Base-by-base conservation (phyloP, 2,113 vertebrate species). In the Larimichthys crocea region DNA sequence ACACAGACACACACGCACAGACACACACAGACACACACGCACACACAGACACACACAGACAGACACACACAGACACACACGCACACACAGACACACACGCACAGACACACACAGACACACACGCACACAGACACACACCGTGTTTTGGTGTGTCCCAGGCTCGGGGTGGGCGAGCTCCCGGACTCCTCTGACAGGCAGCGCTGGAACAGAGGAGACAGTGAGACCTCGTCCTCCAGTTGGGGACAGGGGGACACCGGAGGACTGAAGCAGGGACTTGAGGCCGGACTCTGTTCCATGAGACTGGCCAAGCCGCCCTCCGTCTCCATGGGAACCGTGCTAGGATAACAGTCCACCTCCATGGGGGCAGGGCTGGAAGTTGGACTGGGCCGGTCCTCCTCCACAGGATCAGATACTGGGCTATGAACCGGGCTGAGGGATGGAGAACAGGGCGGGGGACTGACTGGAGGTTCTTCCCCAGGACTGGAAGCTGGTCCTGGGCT, bases 61-160 rank as follows among this genome's bases (percentile, higher is more conserved):
- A n/a, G n/a, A n/a, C n/a, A n/a, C n/a, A n/a, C n/a, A n/a, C n/a
- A n/a, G n/a, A n/a, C n/a, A n/a, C n/a, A n/a, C n/a, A n/a, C n/a
- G n/a, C n/a, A n/a, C n/a, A n/a, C n/a, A n/a, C n/a, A n/a, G n/a
- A n/a, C n/a, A n/a, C n/a, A n/a, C n/a, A n/a, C n/a, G n/a, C n/a
- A n/a, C n/a, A n/a, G n/a, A n/a, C n/a, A n/a, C 31, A 46, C 6
- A 44, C 60, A 48, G 29, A 66, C n/a, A 31, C 29, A 59, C 67
- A 40, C 17, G 6, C 31, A 56, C 3, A 4, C 17, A 31, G 15
- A 53, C 31, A 35, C 93, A 86, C 77, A 99, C 98, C 97, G 96
- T 94, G 94, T 95, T 89, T 95, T 96, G 89, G 96, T 95, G 93
- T 97, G 96, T 61, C 95, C 96, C n/a, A 95, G 95, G 68, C 96